Percentiles rank a stretch among this genome's conserved stretches.
phyloP scores from a whole-genome alignment of 1,140 invertebrate genomes.

The Brachionus rotundiformis region DNA sequence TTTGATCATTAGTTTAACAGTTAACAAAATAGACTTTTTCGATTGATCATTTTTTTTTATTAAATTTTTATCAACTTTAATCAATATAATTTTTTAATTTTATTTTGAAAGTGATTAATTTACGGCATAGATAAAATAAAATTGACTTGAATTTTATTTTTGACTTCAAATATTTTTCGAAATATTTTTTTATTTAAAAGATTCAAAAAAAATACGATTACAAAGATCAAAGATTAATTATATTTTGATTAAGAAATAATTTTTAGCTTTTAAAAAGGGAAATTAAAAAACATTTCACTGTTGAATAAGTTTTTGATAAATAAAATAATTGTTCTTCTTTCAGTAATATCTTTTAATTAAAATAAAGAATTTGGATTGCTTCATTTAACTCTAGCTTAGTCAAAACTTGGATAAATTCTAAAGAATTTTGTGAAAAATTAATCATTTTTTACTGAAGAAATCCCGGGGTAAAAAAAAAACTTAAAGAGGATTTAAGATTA shows the following conservation, averaged over 20 bases:
- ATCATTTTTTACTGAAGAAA: background rate
- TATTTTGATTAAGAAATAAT: too few relatives aligned
- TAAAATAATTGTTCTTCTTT: background rate
- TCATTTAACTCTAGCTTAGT: background rate
- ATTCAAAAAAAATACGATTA: too few relatives aligned
- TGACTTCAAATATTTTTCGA: background rate
- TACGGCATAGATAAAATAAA: too few relatives aligned
- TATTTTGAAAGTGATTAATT: too few relatives aligned
- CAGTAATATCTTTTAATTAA: background rate
- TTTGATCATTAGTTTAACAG: too few relatives aligned
- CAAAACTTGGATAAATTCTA: background rate
- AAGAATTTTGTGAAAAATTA: background rate
- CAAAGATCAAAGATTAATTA: background rate
- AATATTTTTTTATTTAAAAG: too few relatives aligned
- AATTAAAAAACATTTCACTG: background rate
- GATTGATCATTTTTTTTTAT: too few relatives aligned
- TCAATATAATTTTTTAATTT: too few relatives aligned
- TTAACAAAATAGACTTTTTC: too few relatives aligned
- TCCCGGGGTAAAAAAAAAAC: background rate
- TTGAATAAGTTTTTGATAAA: background rate
- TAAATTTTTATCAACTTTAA: too few relatives aligned
- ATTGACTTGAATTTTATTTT: slow-evolving; percentile 1
- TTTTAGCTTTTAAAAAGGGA: too few relatives aligned
- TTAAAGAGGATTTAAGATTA: background rate
- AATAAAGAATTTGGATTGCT: background rate